Evolutionary conservation across 2,113 vertebrate species (phyloP).

Genomic region (Halcyon senegalensis): DNA sequence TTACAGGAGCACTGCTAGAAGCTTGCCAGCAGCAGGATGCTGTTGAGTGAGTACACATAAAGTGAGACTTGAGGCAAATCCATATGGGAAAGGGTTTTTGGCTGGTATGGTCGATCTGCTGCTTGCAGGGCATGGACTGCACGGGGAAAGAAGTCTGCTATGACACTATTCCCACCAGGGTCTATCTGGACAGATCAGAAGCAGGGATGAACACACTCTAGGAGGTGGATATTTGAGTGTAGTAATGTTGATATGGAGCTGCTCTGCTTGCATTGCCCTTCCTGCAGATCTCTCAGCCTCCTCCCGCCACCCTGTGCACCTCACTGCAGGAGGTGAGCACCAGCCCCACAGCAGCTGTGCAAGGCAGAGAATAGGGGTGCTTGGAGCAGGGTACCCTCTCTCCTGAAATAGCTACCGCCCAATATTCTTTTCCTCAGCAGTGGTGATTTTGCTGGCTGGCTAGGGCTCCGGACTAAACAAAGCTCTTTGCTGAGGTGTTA

Average conservation of each 20-base stretch:
- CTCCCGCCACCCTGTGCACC: neutral
- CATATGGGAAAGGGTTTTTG: neutral
- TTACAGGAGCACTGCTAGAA: neutral
- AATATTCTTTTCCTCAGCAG: neutral
- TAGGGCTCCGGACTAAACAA: neutral
- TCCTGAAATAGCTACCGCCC: neutral
- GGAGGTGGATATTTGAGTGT: neutral
- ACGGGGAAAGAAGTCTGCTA: neutral
- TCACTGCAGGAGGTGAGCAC: neutral
- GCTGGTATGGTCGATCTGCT: fast-evolving
- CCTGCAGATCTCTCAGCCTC: neutral
- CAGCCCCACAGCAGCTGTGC: neutral
- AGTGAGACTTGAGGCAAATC: neutral
- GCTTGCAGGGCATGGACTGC: neutral
- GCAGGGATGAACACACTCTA: neutral
- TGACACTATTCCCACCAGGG: neutral
- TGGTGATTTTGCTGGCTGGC: neutral
- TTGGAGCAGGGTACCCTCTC: neutral
- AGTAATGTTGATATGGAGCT: neutral
- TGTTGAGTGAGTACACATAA: neutral
- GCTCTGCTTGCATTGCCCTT: neutral
- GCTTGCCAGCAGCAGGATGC: neutral
- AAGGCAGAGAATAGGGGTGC: neutral
- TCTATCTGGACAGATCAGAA: neutral
- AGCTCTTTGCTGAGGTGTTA: neutral